A percentile compares a stretch with the other conserved stretches of the same genome.
Evolutionary conservation across 1,140 invertebrate species (phyloP).

Genomic region (Diachasma alloeum): DNA sequence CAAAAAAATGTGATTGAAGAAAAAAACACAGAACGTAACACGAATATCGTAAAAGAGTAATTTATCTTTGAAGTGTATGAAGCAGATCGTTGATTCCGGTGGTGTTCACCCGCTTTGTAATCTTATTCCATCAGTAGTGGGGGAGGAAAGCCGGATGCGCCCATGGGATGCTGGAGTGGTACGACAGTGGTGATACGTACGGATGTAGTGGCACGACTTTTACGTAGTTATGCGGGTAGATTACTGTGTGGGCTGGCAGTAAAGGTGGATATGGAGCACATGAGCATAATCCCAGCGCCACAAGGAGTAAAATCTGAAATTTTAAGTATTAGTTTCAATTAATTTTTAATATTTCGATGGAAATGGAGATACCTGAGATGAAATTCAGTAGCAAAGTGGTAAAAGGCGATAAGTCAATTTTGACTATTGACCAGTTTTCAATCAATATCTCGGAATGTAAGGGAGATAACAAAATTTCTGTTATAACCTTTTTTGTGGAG

Average conservation of each 20-base stretch:
- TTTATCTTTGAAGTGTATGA: background rate
- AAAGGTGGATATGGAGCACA: constrained; percentile 12
- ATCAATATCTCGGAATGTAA: no score
- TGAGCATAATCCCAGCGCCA: background rate
- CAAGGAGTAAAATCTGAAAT: constrained; percentile 10
- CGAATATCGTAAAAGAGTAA: no score
- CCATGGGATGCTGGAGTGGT: constrained; percentile 34
- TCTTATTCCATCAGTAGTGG: background rate
- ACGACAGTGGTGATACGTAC: constrained; percentile 28
- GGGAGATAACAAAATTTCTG: no score
- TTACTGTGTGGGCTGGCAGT: background rate
- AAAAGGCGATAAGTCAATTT: no score
- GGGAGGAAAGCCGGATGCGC: constrained; percentile 29
- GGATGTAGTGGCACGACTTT: constrained; percentile 36
- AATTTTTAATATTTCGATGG: background rate
- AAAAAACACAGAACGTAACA: no score
- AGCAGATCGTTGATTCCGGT: background rate
- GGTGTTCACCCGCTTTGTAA: background rate
- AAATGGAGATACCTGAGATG: no score
- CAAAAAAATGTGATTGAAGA: no score
- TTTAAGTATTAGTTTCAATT: background rate
- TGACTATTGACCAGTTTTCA: no score
- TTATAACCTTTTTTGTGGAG: no score
- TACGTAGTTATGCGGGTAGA: constrained; percentile 34
- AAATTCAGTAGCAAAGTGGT: no score